phyloP scores from a whole-genome alignment of 2,113 vertebrate species.

The Dascyllus trimaculatus region DNA sequence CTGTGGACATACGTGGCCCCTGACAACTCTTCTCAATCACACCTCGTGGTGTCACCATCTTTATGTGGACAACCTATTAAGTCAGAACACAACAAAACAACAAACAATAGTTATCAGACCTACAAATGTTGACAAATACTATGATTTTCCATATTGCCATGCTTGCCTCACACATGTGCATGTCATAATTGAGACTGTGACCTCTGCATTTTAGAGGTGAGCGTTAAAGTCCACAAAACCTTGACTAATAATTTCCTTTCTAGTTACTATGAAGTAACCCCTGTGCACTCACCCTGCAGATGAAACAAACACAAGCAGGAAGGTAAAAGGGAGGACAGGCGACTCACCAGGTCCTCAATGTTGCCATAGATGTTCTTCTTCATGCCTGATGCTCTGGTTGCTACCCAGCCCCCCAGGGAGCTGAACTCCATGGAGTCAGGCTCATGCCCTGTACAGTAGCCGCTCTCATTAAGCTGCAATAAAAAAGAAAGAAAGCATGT shows the following conservation, averaged over 20 bases:
- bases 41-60: slow-evolving; percentile 97
- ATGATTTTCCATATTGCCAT: not conserved
- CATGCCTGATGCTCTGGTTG: slow-evolving; percentile 98
- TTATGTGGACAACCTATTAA: slow-evolving; percentile 94
- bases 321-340: not conserved
- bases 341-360: slow-evolving; percentile 96
- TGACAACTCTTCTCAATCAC: slow-evolving; percentile 98
- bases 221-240: slow-evolving; percentile 20
- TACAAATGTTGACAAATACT: not conserved
- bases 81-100: slow-evolving; percentile 4
- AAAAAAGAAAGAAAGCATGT: slow-evolving; percentile 24
- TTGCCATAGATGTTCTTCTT: slow-evolving; percentile 99
- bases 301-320: slow-evolving; percentile 25
- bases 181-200: not conserved
- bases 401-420: slow-evolving; percentile 97
- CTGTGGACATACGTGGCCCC: slow-evolving; percentile 96
- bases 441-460: slow-evolving; percentile 98
- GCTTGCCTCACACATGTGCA: not conserved
- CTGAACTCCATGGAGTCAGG: slow-evolving; percentile 99
- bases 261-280: slow-evolving; percentile 22
- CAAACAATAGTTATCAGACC: not conserved
- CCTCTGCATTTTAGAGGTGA: not conserved
- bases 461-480: slow-evolving; percentile 93
- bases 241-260: slow-evolving; percentile 37
- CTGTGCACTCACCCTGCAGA: not conserved